Percentiles rank a stretch among this genome's conserved stretches.
phyloP scores from a whole-genome alignment of 1,140 invertebrate genomes.

The Drosophila auraria region DNA sequence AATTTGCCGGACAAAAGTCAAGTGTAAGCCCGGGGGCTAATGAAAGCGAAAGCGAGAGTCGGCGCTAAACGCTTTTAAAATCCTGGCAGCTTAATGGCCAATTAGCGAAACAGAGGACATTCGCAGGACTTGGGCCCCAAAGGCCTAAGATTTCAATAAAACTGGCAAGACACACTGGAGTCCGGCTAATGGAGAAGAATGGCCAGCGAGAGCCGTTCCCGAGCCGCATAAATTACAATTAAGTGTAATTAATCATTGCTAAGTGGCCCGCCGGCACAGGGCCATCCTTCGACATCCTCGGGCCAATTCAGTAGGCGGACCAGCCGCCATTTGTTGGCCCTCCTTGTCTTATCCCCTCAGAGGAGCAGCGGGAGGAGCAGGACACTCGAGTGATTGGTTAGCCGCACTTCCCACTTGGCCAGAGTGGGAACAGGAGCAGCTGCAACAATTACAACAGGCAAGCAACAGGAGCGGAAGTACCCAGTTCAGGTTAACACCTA shows the following conservation, averaged over 20 bases:
- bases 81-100: constrained; percentile 69
- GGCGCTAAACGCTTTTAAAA: constrained; percentile 56
- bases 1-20: constrained; percentile 48
- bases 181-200: constrained; percentile 57
- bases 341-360: constrained; percentile 28
- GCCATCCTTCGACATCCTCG: constrained; percentile 30
- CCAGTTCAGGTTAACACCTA: constrained; percentile 59
- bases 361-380: not conserved
- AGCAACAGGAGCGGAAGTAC: constrained; percentile 13
- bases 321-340: constrained; percentile 61
- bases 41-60: constrained; percentile 48
- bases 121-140: constrained; percentile 7
- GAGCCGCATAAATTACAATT: constrained; percentile 78
- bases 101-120: constrained; percentile 60
- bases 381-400: constrained; percentile 64
- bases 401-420: constrained; percentile 64
- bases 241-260: constrained; percentile 80
- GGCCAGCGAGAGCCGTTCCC: constrained; percentile 16
- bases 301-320: constrained; percentile 62
- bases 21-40: constrained; percentile 42
- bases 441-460: constrained; percentile 22
- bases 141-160: constrained; percentile 70
- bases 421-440: constrained; percentile 37
- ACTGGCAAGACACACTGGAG: constrained; percentile 35
- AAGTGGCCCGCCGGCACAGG: constrained; percentile 49